Evolutionary conservation across 2,797 vertebrate genomes (phyloP).

Genomic region (Simalia tracyae): DNA sequence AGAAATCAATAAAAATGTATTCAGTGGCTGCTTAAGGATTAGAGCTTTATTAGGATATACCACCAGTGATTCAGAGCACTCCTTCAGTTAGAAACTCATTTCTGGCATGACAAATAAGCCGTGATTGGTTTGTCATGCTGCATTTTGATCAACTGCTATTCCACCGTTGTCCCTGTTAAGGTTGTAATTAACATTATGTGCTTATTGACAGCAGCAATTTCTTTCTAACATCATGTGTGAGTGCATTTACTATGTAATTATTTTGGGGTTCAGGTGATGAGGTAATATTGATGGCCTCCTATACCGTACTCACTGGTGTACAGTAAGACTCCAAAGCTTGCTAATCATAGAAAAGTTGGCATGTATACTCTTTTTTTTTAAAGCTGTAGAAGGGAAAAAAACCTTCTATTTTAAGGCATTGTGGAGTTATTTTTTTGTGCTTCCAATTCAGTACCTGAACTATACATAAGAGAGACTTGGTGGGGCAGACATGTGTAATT

Average conservation of each 20-base stretch:
- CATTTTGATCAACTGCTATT: slow-evolving; percentile 48
- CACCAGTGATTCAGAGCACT: slow-evolving; percentile 27
- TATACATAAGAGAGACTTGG: neutral
- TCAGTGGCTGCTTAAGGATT: slow-evolving; percentile 13
- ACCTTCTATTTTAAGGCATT: neutral
- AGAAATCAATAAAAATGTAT: neutral
- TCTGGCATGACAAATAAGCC: slow-evolving; percentile 24
- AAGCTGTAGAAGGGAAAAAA: neutral
- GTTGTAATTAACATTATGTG: neutral
- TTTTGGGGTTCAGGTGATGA: neutral
- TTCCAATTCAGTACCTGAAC: neutral
- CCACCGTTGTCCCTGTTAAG: neutral
- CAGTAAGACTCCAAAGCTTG: neutral
- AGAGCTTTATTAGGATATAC: slow-evolving; percentile 20
- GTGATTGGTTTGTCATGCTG: slow-evolving; percentile 40
- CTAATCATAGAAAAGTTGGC: neutral
- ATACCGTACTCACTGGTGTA: neutral
- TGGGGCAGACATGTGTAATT: neutral
- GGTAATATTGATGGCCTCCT: neutral
- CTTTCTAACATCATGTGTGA: neutral
- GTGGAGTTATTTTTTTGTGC: neutral
- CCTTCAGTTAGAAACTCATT: slow-evolving; percentile 18
- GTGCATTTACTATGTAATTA: neutral
- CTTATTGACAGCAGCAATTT: slow-evolving; percentile 1
- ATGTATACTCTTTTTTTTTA: neutral